Base-by-base conservation (phyloP, 2,888 invertebrate genomes). In the Drosophila mettleri region DNA sequence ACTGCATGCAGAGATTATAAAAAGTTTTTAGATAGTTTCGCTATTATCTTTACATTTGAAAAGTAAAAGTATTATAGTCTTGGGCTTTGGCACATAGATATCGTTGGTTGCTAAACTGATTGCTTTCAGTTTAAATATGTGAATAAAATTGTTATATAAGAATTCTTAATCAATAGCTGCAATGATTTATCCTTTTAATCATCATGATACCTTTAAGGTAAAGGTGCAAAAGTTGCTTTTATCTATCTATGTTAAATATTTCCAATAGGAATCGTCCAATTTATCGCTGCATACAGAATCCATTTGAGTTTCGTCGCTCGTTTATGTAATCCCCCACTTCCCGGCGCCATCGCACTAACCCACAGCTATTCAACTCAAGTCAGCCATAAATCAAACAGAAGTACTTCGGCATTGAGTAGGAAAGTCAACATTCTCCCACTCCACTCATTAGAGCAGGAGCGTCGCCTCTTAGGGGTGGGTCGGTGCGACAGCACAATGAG, bases 331-430 rank as follows among this genome's bases (percentile, higher is more conserved):
- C 81, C 60, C 58, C 78, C 71, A 69, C 80, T 86, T 64, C 33
- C 51, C 36, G 80, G 59, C 69, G 78, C 87, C 85, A 53, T 38
- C 29, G 12, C n/a, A 57, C 36, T 34, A 34, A 34, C 46, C 57
- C 59, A 45, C 39, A 36, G 18, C 69, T 51, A 57, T 54, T 78
- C 71, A 70, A 69, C 89, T 85, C 65, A 82, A 83, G 89, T 78
- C 89, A 54, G 69, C 72, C 83, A 89, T 83, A 89, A 83, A 83
- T 83, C 89, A 83, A 85, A 78, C 69, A 60, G 83, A 72, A 85
- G 67, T 64, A 69, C 67, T 67, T 64, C 48, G 51, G 49, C 73
- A 58, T 36, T 54, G 54, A 62, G 52, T 22, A 54, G 20, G 22
- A 27, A 12, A 54, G 58, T 9, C 38, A 24, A 53, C 61, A 20